Evolutionary conservation across 2,888 invertebrate genomes (phyloP), one percentile per base, ranked within the genome.

Genomic region (Morinoia aosen): DNA sequence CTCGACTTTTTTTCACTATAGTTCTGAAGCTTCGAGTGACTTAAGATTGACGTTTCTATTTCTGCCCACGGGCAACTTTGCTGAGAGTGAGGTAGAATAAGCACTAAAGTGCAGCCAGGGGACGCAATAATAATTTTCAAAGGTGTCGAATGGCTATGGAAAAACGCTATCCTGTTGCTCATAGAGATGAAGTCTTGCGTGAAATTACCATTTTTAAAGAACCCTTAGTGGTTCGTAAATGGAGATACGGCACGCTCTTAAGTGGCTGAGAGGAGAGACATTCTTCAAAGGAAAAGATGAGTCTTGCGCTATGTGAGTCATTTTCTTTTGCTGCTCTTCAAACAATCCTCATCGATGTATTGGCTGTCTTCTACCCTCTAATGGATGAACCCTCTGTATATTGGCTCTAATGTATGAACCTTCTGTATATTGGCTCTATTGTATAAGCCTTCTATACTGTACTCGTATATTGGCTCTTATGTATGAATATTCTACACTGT

Each of bases 1-100:
- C 25, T 76, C 76, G 25, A 76, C 19, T 76, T 76, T 76, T 64
- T 76, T 76, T 16, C 76, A 25, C 14, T 7, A 19, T 2, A 76
- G 76, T 76, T 76, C 76, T 76, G 76, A 76, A 33, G 76, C 76
- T 33, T 76, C 76, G 76, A 10, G 76, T 76, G 76, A 76, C 76
- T 76, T 76, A 76, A 76, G 76, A 76, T 76, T 76, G 76, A 76
- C 76, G 25, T 76, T 76, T 76, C 76, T 76, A 76, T 76, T 76
- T 33, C 33, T 76, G 76, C 25, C 16, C 76, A 33, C 76, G 19
- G 76, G 76, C 76, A 33, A 76, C 76, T 16, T 76, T 33, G 25
- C 76, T 25, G 76, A 25, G 76, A 33, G 76, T 16, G 76, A 16
- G 33, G 25, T 33, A 25, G 1, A 76, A 19, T 76, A 33, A 76